Base-by-base conservation (phyloP, 2,113 vertebrate genomes). In the Nestor notabilis region DNA sequence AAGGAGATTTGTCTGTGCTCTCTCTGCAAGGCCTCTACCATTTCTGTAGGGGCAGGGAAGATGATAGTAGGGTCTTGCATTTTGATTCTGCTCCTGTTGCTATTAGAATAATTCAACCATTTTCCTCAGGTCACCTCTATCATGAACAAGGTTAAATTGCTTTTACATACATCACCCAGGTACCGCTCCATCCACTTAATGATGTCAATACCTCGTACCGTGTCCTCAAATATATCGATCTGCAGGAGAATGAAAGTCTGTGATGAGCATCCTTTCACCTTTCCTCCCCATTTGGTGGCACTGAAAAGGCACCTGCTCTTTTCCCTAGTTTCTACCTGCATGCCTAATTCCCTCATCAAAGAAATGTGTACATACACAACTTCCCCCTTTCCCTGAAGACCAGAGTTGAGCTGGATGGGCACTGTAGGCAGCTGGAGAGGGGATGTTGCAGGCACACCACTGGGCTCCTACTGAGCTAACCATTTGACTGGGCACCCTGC, bases 121-220 rank as follows among this genome's bases (percentile, higher is more conserved):
- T 83, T 84, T 68, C 66, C 66, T 89, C 77, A 76, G 81, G 71
- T 86, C 75, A 82, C 75, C 37, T 89, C 50, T 88, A 66, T 55
- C n/a, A 43, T 46, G 74, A 95, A 87, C 84, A 94, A 95, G 50
- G 88, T 83, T 75, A 87, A 89, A 93, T 71, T 93, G 89, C 80
- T 80, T 76, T 94, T 97, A 98, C 99, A 98, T 98, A 99, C 99
- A 97, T 99, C 98, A 93, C 99, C 98, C 94, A 99, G 97, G 95
- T 98, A 99, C 78, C 98, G 97, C 96, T 99, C 99, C 99, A 99
- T 99, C 99, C 99, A 99, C 81, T 99, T 99, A 91, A 98, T 99
- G 96, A 99, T 99, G 96, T 98, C 99, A 98, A 99, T 99, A 78
- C 98, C 98, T 95, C 98, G 98, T 78, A 99, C 93, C 2, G 99